phyloP scores from a whole-genome alignment of 2,888 invertebrate genomes.

The Trichogramma dendrolimi region DNA sequence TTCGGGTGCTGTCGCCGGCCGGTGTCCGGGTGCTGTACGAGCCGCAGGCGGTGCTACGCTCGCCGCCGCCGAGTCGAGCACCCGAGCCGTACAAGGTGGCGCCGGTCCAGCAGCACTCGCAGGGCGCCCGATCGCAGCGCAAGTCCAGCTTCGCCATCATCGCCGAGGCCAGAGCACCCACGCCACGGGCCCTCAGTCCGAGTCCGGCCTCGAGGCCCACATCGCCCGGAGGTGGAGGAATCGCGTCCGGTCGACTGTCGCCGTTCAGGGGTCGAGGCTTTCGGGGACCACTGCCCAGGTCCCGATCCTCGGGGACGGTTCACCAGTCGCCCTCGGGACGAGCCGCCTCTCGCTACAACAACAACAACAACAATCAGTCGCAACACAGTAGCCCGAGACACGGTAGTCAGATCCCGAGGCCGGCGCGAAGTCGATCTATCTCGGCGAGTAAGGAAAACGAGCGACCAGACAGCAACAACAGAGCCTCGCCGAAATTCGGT shows the following conservation, averaged over 20 bases:
- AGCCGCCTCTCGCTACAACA: neutral
- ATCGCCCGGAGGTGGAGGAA: conserved; percentile 47
- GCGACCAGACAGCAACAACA: conserved; percentile 2
- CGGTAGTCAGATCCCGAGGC: conserved; percentile 47
- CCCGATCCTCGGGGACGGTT: conserved; percentile 46
- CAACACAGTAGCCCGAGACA: conserved; percentile 48
- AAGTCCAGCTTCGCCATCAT: conserved; percentile 69
- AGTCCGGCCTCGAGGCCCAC: neutral
- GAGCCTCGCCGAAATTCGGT: conserved; percentile 40
- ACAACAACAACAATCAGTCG: conserved; percentile 27
- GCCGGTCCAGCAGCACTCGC: conserved; percentile 39
- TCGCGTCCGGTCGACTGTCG: conserved; percentile 56
- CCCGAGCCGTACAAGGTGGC: conserved; percentile 49
- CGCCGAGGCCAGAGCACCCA: conserved; percentile 57
- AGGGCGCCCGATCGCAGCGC: conserved; percentile 59
- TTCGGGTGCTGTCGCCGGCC: conserved; percentile 39
- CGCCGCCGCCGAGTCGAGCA: conserved; percentile 45
- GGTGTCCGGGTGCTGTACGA: conserved; percentile 10
- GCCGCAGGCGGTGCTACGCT: conserved; percentile 27
- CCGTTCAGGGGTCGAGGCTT: conserved; percentile 63
- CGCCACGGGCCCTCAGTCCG: neutral
- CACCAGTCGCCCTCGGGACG: neutral
- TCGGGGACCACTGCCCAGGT: conserved; percentile 50
- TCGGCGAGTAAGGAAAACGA: conserved; percentile 41
- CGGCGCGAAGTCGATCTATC: conserved; percentile 41